Evolutionary conservation across 2,888 invertebrate species (phyloP).

Genomic region (Zonitis immaculata): DNA sequence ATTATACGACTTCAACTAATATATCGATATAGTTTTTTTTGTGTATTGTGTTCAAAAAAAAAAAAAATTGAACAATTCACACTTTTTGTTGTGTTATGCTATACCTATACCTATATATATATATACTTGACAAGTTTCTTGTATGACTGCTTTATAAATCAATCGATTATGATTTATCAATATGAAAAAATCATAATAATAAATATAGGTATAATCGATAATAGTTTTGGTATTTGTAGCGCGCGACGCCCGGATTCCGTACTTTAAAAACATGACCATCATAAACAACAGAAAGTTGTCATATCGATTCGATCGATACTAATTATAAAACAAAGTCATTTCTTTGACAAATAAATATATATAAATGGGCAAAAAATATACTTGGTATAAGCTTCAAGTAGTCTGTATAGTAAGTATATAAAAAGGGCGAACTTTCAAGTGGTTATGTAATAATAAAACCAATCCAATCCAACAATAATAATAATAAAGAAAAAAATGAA

Average conservation of each 20-base stretch:
- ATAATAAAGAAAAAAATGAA: neutral
- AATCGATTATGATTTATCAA: slow-evolving; percentile 2
- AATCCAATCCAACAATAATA: neutral
- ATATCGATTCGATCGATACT: slow-evolving; percentile 8
- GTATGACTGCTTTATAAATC: slow-evolving; percentile 1
- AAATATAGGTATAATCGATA: slow-evolving; percentile 44
- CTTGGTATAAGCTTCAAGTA: neutral
- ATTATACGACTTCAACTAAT: neutral
- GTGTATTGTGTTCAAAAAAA: neutral
- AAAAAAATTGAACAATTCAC: neutral
- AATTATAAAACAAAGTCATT: neutral
- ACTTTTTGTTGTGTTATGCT: neutral
- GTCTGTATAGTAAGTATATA: neutral
- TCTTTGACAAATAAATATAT: neutral
- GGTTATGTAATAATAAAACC: neutral
- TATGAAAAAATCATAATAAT: slow-evolving; percentile 33
- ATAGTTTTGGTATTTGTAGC: slow-evolving; percentile 43
- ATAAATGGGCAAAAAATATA: neutral
- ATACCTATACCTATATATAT: too few relatives aligned
- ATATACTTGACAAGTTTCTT: slow-evolving; percentile 1
- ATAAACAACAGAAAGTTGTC: slow-evolving; percentile 38
- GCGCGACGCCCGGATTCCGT: slow-evolving; percentile 42
- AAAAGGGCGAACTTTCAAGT: neutral
- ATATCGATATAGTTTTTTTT: neutral
- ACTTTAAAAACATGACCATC: slow-evolving; percentile 37